Base-by-base conservation (phyloP, 1,140 invertebrate species). In the Procambarus clarkii region DNA sequence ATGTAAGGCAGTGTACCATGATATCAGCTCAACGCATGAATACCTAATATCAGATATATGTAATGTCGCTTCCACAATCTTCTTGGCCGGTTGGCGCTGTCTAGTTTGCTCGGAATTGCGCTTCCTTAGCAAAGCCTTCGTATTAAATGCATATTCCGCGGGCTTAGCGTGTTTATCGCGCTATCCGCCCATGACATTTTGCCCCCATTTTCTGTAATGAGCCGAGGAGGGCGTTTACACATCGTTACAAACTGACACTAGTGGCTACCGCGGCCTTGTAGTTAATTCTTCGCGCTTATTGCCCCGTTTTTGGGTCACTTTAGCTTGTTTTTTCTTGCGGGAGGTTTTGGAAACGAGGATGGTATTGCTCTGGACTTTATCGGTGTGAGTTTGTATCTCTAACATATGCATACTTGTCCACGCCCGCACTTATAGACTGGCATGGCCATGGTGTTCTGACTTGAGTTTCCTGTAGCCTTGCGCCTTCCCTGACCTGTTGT, bases 181-280 rank as follows among this genome's bases (percentile, higher is more conserved):
- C 69, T 74, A 74, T 74, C 69, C 5, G 69, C 69, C 69, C 69
- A 74, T 74, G 24, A 74, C 69, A 74, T 8, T 24, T 74, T n/a
- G 69, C 69, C 34, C n/a, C n/a, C 69, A 74, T 74, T 74, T 74
- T 74, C 69, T 34, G n/a, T 74, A 74, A 74, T 74, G 69, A 74
- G 69, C 5, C n/a, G 69, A 4, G n/a, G 69, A 34, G 69, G 24
- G 11, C 21, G 69, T 74, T 74, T 74, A 74, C 69, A 74, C 69
- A 74, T 34, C n/a, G 69, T 74, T 74, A 34, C 7, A 24, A 64
- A 18, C n/a, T n/a, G n/a, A n/a, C n/a, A n/a, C n/a, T n/a, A n/a
- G n/a, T n/a, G n/a, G n/a, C n/a, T n/a, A n/a, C n/a, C n/a, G n/a
- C n/a, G n/a, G n/a, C n/a, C n/a, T n/a, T n/a, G n/a, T n/a, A n/a